Evolutionary conservation across 2,113 vertebrate species (phyloP).

Genomic region (Leucoraja erinaceus): DNA sequence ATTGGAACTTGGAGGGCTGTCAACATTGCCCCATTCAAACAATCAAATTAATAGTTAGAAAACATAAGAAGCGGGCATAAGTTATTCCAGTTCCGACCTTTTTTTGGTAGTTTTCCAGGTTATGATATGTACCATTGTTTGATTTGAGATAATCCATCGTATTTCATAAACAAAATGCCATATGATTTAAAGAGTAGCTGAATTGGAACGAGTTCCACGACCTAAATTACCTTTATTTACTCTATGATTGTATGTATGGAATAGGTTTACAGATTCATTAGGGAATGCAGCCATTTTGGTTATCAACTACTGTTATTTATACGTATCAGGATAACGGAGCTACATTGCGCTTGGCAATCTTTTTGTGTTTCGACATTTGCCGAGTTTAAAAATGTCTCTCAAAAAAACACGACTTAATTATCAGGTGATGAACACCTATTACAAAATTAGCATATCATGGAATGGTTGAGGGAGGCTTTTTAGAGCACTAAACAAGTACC

Average conservation of each 20-base stretch:
- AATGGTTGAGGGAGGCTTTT: not conserved
- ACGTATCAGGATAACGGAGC: not conserved
- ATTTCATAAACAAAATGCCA: not conserved
- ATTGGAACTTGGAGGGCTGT: not conserved
- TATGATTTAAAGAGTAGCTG: not conserved
- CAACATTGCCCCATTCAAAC: not conserved
- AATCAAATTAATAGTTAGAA: not conserved
- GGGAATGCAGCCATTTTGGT: constrained; percentile 35
- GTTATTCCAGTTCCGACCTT: not conserved
- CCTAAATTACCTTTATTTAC: not conserved
- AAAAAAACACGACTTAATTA: not conserved
- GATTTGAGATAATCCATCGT: not conserved
- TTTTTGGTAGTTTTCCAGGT: constrained; percentile 8
- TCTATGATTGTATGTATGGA: not conserved
- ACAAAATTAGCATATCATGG: constrained; percentile 1
- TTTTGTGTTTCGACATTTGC: not conserved
- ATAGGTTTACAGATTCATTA: not conserved
- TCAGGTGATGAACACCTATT: not conserved
- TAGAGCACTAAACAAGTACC: not conserved
- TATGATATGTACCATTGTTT: not conserved
- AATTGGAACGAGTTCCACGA: not conserved
- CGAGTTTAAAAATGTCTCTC: not conserved
- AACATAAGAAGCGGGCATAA: not conserved
- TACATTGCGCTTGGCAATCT: not conserved
- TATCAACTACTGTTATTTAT: constrained; percentile 8